Evolutionary conservation across 1,140 invertebrate species (phyloP), one percentile per base, ranked within the genome.

Genomic region (Nebria ingens): DNA sequence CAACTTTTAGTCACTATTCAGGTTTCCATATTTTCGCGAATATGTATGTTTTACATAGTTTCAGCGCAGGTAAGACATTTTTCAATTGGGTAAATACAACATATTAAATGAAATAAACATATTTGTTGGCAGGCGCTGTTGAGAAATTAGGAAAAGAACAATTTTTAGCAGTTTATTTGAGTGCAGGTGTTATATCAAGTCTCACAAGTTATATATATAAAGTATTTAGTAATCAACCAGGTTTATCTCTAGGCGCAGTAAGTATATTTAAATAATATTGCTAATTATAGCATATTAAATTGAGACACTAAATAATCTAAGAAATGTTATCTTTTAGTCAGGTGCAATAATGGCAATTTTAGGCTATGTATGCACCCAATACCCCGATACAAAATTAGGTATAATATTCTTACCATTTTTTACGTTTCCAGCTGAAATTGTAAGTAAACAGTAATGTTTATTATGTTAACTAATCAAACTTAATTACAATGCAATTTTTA

Each of bases 21-120:
- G 66, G 81, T 23, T 73, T 93, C 45, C 96, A 98, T 75, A 77
- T 98, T 51, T 80, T 81, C 64, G 81, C 85, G 29, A 98, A 98
- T 73, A 98, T 98, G 95, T 96, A 91, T 76, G 94, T 96, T 19
- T 72, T 98, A 19, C 86, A 93, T 66, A 94, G 86, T 64, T 98
- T 87, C 63, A 79, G 79, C 72, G 73, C 75, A 71, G 77, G 77
- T 78, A 68, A 64, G 55, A 45, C 45, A 57, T 34, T 57, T 19
- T 19, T 17, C 20, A 19, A 49, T 25, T 52, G 11, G 20, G 3
- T 38, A 17, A 50, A 19, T 50, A 40, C n/a, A n/a, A n/a, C 57
- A 2, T 51, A 51, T 23, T 54, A 54, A 21, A 57, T 52, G 53
- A 58, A 17, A 21, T 34, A 34, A n/a, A n/a, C n/a, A n/a, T n/a